Conservation (phyloP, 2,113 vertebrate species). For the Mormyrus iriodes region DNA sequence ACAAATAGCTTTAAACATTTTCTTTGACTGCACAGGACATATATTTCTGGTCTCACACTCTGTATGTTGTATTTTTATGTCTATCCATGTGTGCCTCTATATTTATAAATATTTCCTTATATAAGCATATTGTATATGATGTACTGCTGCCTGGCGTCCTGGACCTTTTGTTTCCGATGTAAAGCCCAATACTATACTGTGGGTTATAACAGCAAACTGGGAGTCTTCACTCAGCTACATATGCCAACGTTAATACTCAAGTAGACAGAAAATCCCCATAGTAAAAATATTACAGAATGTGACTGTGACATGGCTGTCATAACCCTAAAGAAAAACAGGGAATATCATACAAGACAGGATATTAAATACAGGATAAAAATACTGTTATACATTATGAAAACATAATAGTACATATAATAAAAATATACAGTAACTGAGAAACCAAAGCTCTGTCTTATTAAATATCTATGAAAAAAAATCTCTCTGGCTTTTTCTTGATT, state of each 20-base stretch:
- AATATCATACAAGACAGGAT: neutral
- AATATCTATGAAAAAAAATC: neutral
- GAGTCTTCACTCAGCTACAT: neutral
- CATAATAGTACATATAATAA: neutral
- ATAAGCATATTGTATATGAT: neutral
- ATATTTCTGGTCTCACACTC: neutral
- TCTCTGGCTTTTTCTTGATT: neutral
- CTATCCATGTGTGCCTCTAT: neutral
- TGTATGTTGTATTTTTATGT: neutral
- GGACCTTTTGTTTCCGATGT: neutral
- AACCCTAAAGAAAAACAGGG: neutral
- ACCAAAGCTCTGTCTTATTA: neutral
- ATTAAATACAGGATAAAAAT: neutral
- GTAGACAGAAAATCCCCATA: neutral
- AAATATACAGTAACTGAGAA: neutral
- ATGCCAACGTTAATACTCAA: neutral
- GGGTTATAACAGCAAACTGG: neutral
- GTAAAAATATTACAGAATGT: neutral
- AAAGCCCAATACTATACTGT: neutral
- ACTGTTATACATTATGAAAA: neutral
- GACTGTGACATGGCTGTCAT: neutral
- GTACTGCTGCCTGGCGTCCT: neutral
- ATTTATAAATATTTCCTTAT: neutral
- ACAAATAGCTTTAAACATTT: neutral
- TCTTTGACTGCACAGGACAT: neutral